Base-by-base conservation (phyloP, 2,888 invertebrate genomes). In the Chaitophorus viminalis region DNA sequence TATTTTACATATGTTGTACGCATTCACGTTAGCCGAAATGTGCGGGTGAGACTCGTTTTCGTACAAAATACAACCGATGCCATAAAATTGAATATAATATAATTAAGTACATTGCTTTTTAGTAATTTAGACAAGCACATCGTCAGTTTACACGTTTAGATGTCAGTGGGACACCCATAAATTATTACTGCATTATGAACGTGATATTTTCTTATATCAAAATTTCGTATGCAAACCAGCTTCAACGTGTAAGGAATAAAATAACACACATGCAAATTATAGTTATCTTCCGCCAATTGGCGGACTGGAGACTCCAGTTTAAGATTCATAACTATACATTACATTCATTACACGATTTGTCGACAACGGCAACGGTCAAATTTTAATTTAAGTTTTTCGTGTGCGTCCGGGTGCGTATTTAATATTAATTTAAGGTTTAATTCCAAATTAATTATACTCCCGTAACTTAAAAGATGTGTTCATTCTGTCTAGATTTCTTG, bases 321-420 rank as follows among this genome's bases (percentile, higher is more conserved):
- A 54, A 18, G 9, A 36, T 11, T 18, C 54, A n/a, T 82, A n/a
- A 52, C 39, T 68, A 29, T 54, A 54, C 17, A 46, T 46, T 54
- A 33, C 29, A 17, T n/a, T 25, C 9, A n/a, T 14, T n/a, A n/a
- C n/a, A n/a, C n/a, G n/a, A n/a, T n/a, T n/a, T n/a, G 14, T 2
- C 6, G 70, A 3, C 0, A 8, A 33, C 25, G 9, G 72, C n/a
- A 72, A 72, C 31, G n/a, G 18, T 2, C 11, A 8, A 54, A 72
- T 33, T 54, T 36, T 82, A 72, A 82, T 82, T 70, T 54, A 4
- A 6, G 21, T 54, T 82, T 82, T 74, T 82, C 25, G 72, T 74
- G 74, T 54, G 72, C 72, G 72, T 29, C 74, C n/a, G 74, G n/a
- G n/a, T 82, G 17, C 8, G 11, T 46, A 46, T 46, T 14, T 46